phyloP scores from a whole-genome alignment of 2,113 vertebrate genomes.

The Dipodomys ordii region DNA sequence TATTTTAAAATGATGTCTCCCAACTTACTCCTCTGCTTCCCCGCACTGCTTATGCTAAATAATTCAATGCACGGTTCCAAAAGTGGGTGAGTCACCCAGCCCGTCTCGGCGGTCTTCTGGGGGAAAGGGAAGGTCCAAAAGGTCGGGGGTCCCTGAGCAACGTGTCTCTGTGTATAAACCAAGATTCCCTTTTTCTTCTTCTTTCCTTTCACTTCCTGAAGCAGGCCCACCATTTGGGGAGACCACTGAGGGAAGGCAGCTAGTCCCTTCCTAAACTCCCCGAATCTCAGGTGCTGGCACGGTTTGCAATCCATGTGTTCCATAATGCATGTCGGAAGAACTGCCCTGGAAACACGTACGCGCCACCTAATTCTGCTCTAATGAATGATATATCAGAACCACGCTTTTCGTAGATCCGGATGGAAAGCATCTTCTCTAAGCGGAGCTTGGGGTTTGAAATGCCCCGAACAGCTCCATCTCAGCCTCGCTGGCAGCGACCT shows the following conservation, averaged over 20 bases:
- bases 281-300: slow-evolving; percentile 57
- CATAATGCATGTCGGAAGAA: slow-evolving; percentile 41
- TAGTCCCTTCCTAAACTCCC: slow-evolving; percentile 55
- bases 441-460: slow-evolving; percentile 47
- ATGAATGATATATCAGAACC: slow-evolving; percentile 63
- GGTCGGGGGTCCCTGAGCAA: not conserved
- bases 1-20: slow-evolving; percentile 76
- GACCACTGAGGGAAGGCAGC: not conserved
- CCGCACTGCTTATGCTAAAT: slow-evolving; percentile 74
- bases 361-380: slow-evolving; percentile 72
- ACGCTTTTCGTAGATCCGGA: slow-evolving; percentile 55
- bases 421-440: slow-evolving; percentile 57
- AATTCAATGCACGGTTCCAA: slow-evolving; percentile 70
- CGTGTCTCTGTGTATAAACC: not conserved
- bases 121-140: slow-evolving; percentile 62
- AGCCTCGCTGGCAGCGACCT: slow-evolving; percentile 37
- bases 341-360: not conserved
- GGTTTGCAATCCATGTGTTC: slow-evolving; percentile 47
- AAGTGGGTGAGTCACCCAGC: slow-evolving; percentile 62
- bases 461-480: slow-evolving; percentile 37
- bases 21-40: slow-evolving; percentile 51
- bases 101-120: slow-evolving; percentile 23
- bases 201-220: slow-evolving; percentile 55
- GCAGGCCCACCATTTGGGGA: slow-evolving; percentile 38
- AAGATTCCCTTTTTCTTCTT: slow-evolving; percentile 51